phyloP scores from a whole-genome alignment of 2,888 invertebrate species.

The Hemithea aestivaria region DNA sequence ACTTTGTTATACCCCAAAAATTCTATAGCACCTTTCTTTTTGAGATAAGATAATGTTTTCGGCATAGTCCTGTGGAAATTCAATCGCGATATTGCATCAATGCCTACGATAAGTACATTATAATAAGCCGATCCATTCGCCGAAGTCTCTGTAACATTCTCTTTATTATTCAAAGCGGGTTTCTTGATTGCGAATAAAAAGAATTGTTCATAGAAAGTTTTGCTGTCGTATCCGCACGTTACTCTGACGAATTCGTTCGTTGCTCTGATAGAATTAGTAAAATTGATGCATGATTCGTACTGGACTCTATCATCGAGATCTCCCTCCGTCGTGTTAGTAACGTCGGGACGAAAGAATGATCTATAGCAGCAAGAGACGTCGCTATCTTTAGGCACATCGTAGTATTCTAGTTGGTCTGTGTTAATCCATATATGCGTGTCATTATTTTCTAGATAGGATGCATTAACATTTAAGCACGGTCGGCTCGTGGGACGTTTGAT shows the following conservation, averaged over 20 bases:
- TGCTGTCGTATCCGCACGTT: conserved; percentile 73
- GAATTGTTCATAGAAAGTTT: conserved; percentile 82
- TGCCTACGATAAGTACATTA: conserved; percentile 88
- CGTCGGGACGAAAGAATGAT: conserved; percentile 75
- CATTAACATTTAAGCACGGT: conserved; percentile 71
- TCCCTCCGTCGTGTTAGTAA: conserved; percentile 65
- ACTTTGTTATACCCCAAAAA: conserved; percentile 95
- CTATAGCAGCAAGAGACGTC: conserved; percentile 81
- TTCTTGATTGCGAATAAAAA: conserved; percentile 81
- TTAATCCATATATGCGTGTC: conserved; percentile 79
- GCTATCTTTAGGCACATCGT: conserved; percentile 63
- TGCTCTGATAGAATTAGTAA: conserved; percentile 62
- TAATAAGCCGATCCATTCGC: conserved; percentile 53
- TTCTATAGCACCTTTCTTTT: conserved; percentile 83
- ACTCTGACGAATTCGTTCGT: conserved; percentile 84
- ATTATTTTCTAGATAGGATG: conserved; percentile 79
- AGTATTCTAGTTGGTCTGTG: conserved; percentile 60
- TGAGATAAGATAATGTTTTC: conserved; percentile 81
- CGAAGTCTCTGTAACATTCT: conserved; percentile 31
- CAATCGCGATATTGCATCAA: conserved; percentile 91
- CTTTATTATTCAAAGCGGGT: conserved; percentile 30
- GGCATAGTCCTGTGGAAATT: conserved; percentile 93
- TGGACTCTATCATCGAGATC: conserved; percentile 67
- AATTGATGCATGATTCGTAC: conserved; percentile 71
- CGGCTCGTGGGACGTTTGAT: conserved; percentile 66